A percentile compares a stretch with the other conserved stretches of the same genome.
phyloP scores from a whole-genome alignment of 2,113 vertebrate genomes.

The Suricata suricatta region DNA sequence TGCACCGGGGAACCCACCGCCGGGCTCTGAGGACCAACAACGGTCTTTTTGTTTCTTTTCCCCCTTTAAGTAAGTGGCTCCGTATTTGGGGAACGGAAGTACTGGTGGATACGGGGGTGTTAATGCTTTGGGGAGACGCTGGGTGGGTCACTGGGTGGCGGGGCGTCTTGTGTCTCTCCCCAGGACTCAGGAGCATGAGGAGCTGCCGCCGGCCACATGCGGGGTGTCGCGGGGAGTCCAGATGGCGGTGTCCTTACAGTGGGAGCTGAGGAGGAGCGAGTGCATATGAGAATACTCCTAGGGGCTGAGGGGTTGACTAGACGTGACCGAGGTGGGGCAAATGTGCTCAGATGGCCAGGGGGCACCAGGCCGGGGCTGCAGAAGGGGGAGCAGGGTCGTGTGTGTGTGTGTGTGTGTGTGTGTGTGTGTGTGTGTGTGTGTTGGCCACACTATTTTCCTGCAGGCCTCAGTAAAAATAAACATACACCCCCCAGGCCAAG shows the following conservation, averaged over 20 bases:
- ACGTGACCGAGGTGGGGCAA: neutral
- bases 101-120: neutral
- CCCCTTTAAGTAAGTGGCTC: neutral
- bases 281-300: neutral
- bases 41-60: neutral
- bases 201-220: neutral
- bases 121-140: neutral
- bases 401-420: neutral
- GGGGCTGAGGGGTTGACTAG: neutral
- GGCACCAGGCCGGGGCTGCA: neutral
- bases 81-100: neutral
- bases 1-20: neutral
- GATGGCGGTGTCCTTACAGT: neutral
- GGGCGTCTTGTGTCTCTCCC: neutral
- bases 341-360: neutral
- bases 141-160: neutral
- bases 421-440: too few species aligned
- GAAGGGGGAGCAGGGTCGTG: too few species aligned
- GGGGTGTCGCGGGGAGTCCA: neutral
- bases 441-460: neutral
- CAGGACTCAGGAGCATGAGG: too few species aligned
- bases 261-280: neutral
- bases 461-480: neutral
- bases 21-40: neutral
- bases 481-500: neutral